Evolutionary conservation across 2,888 invertebrate genomes (phyloP), one percentile per base, ranked within the genome.

Genomic region (Tromatobia lineatoria): DNA sequence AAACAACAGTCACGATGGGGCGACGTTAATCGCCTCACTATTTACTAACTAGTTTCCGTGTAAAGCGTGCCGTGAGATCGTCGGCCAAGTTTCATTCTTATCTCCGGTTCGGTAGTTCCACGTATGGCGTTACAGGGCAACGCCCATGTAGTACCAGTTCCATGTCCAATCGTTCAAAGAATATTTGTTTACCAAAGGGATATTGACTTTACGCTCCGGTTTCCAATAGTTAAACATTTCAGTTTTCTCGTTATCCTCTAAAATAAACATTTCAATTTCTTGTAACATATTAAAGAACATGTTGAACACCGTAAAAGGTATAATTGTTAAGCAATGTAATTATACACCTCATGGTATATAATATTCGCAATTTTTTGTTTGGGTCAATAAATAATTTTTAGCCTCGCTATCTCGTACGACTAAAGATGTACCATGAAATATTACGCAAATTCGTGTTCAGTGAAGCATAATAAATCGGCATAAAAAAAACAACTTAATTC

Each of bases 31-130:
- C 61, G 34, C 18, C 18, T 8, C 15, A 34, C 34, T 61, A 18
- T 61, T 18, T 38, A 6, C 34, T 34, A 61, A 61, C 34, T 34
- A 11, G 23, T 59, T 73, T 25, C 69, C 75, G 83, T 83, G 83
- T 57, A 75, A 83, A 83, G 66, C 83, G 64, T 79, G 79, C 70
- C 50, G 79, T 73, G 82, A 79, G 67, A 83, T 71, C 66, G 64
- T 25, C 50, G 13, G 38, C 25, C 34, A 23, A 50, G 59, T 71
- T 77, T 47, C 70, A 75, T 77, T 77, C 77, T 77, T 59, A 69
- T 70, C 69, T 61, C n/a, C 29, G 59, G 25, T 47, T 18, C 66
- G 66, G 20, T 20, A 10, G 61, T 61, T 61, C 34, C n/a, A 34
- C 61, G n/a, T 61, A 61, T 18, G 34, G 61, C 34, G 61, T 61